Percentiles rank a stretch among this genome's conserved stretches.
phyloP scores from a whole-genome alignment of 2,113 vertebrate species.

The Oreotrochilus melanogaster region DNA sequence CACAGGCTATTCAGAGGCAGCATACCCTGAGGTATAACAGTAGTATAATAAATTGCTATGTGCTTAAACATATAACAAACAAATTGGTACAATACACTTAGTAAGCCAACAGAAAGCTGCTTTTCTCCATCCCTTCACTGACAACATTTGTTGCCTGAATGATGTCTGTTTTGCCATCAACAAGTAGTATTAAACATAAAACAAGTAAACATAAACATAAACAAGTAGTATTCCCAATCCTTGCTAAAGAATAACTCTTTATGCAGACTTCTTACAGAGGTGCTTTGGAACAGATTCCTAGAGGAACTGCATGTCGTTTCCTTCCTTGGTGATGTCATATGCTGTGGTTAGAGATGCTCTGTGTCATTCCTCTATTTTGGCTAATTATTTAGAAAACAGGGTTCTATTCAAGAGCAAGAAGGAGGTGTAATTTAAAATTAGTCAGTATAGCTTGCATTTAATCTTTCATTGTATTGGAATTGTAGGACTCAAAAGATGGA shows the following conservation, averaged over 20 bases:
- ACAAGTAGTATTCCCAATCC: neutral
- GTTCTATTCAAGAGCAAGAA: neutral
- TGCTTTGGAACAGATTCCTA: neutral
- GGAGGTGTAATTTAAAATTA: neutral
- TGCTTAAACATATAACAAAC: neutral
- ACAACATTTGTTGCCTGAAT: neutral
- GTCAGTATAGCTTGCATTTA: neutral
- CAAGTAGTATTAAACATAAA: neutral
- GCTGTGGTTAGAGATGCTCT: neutral
- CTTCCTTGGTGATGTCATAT: neutral
- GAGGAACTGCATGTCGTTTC: neutral
- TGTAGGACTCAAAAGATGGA: neutral
- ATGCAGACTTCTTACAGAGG: neutral
- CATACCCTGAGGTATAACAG: neutral
- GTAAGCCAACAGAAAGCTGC: neutral
- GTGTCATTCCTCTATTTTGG: neutral
- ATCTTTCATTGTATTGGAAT: neutral
- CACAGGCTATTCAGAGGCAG: neutral
- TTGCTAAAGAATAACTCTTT: neutral
- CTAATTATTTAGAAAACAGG: neutral
- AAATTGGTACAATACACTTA: fast-evolving
- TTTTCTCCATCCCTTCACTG: neutral
- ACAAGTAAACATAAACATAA: too few relatives aligned
- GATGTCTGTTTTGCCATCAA: neutral
- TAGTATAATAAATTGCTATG: neutral